Percentiles rank a stretch among this genome's conserved stretches.
Conservation (phyloP, 2,888 invertebrate species). For the Myopa testacea region DNA sequence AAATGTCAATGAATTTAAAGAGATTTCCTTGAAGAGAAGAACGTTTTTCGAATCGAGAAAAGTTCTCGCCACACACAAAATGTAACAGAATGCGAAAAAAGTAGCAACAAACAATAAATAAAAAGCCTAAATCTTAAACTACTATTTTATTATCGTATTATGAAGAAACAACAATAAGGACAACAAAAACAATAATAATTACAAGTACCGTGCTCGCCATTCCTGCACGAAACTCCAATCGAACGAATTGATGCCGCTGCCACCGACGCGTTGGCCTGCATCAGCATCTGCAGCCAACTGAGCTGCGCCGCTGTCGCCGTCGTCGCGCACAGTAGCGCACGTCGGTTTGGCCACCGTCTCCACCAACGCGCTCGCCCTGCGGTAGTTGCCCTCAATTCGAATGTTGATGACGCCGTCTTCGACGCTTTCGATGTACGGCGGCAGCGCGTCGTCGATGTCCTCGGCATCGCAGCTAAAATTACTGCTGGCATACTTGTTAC, state of each 20-base stretch:
- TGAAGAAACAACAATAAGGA: background rate
- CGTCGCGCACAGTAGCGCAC: conserved; percentile 57
- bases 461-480: conserved; percentile 11
- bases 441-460: conserved; percentile 62
- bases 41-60: no score
- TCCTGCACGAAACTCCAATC: conserved; percentile 83
- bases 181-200: background rate
- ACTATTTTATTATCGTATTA: no score
- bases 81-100: no score
- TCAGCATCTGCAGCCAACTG: conserved; percentile 6
- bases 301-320: conserved; percentile 48
- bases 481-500: conserved; percentile 22
- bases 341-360: conserved; percentile 68
- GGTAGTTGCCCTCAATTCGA: conserved; percentile 74
- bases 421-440: conserved; percentile 68
- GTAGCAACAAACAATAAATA: no score
- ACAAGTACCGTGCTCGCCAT: conserved; percentile 76
- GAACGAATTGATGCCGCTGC: conserved; percentile 68
- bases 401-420: conserved; percentile 73
- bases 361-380: conserved; percentile 73
- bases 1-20: no score
- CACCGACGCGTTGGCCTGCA: conserved; percentile 19
- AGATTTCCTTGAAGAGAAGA: no score
- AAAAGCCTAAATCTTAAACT: no score
- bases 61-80: no score